A percentile compares a stretch with the other conserved stretches of the same genome.
Evolutionary conservation across 2,888 invertebrate genomes (phyloP).

Genomic region (Steinernema hermaphroditum): DNA sequence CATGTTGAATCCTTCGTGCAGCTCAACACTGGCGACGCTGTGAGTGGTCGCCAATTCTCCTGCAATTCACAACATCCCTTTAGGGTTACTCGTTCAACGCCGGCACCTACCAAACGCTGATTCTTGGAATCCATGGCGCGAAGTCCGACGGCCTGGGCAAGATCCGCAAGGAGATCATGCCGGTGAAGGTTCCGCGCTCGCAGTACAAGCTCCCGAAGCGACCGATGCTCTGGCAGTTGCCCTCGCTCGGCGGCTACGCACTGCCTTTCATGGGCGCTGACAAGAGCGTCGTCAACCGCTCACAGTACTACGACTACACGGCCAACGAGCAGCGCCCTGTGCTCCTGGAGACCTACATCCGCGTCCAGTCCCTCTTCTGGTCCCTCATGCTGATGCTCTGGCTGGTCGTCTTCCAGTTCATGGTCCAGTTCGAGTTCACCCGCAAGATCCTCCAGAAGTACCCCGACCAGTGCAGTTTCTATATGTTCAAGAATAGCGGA

Average conservation of each 20-base stretch:
- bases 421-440: conserved; percentile 74
- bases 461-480: conserved; percentile 77
- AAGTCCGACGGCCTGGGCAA: conserved; percentile 58
- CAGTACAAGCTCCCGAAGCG: conserved; percentile 46
- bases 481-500: conserved; percentile 71
- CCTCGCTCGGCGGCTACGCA: conserved; percentile 73
- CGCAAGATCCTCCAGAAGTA: conserved; percentile 75
- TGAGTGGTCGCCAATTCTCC: too few species aligned
- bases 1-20: conserved; percentile 54
- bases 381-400: conserved; percentile 70
- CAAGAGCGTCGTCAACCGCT: conserved; percentile 71
- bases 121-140: conserved; percentile 74
- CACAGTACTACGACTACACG: conserved; percentile 79
- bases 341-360: conserved; percentile 74
- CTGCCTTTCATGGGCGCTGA: conserved; percentile 75
- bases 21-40: conserved; percentile 59
- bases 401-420: conserved; percentile 70
- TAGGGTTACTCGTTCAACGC: conserved; percentile 75
- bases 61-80: conserved; percentile 26
- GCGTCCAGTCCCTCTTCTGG: conserved; percentile 71
- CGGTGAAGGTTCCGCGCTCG: conserved; percentile 51
- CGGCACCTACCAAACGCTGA: conserved; percentile 86
- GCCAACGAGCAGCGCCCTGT: conserved; percentile 76
- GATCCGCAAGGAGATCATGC: conserved; percentile 59
- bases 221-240: conserved; percentile 54